Conservation (phyloP, 2,797 vertebrate genomes). For the Discoglossus pictus region DNA sequence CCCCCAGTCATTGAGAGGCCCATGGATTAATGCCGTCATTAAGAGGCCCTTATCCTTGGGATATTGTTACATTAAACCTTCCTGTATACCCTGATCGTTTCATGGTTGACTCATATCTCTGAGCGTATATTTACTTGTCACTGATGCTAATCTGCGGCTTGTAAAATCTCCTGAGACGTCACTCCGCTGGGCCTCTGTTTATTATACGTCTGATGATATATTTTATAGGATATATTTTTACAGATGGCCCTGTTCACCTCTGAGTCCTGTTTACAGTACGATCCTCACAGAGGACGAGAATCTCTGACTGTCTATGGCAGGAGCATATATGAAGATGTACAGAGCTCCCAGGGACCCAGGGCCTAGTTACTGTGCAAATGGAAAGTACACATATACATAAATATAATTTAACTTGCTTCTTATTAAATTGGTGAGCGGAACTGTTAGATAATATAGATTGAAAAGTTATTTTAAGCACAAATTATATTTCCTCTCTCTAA, state of each 20-base stretch:
- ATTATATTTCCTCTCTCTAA: too few species aligned
- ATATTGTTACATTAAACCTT: too few species aligned
- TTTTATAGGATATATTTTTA: conserved; percentile 35
- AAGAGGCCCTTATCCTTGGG: too few species aligned
- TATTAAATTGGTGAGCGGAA: too few species aligned
- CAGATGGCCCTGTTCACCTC: conserved; percentile 18
- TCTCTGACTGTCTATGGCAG: conserved; percentile 6
- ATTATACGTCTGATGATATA: conserved; percentile 9
- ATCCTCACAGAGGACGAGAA: background rate
- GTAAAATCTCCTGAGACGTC: conserved; percentile 22
- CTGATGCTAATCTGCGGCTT: conserved; percentile 31
- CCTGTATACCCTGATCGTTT: too few species aligned
- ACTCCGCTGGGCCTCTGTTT: background rate
- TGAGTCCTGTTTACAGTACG: conserved; percentile 26
- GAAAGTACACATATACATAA: too few species aligned
- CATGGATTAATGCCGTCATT: too few species aligned
- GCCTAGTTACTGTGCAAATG: too few species aligned
- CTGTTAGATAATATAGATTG: too few species aligned
- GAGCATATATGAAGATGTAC: conserved; percentile 13
- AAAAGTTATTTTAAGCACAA: too few species aligned
- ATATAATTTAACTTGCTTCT: too few species aligned
- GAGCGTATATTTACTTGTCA: conserved; percentile 5
- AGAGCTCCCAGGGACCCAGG: background rate
- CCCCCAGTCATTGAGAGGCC: too few species aligned
- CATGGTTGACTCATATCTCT: conserved; percentile 12